These are phyloP conservation scores for Pelosia muscerda DNA, from an alignment of 2,888 invertebrate genomes.

Conservation along the genomic window DNA sequence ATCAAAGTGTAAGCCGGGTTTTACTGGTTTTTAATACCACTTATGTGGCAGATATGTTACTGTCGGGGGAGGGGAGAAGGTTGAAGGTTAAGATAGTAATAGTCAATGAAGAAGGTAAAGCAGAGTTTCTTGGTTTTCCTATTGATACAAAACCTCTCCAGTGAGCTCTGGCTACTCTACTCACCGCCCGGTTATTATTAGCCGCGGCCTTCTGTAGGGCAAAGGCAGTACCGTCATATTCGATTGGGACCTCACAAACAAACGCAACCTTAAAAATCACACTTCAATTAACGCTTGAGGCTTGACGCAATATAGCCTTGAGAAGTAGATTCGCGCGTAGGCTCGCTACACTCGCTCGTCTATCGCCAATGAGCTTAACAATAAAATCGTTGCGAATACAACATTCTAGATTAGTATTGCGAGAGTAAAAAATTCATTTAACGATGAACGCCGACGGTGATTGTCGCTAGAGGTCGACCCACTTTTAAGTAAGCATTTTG, in stretches of 20 bases:
- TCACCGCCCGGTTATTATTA: too few species aligned
- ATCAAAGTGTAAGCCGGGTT: too few species aligned
- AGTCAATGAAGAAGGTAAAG: too few species aligned
- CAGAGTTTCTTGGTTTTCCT: too few species aligned
- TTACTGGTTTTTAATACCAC: too few species aligned
- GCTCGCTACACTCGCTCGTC: slow-evolving; percentile 25
- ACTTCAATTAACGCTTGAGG: not conserved
- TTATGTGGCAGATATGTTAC: too few species aligned
- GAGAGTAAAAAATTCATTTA: slow-evolving; percentile 61
- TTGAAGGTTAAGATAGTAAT: too few species aligned
- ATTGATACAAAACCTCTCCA: too few species aligned
- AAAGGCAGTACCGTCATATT: too few species aligned
- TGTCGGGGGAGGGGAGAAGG: too few species aligned
- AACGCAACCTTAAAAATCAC: not conserved
- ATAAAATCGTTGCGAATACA: slow-evolving; percentile 36
- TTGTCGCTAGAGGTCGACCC: slow-evolving; percentile 71
- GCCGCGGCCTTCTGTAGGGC: too few species aligned
- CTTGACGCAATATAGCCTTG: slow-evolving; percentile 5
- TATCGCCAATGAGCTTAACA: slow-evolving; percentile 24
- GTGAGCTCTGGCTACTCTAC: too few species aligned
- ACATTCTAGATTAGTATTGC: slow-evolving; percentile 48
- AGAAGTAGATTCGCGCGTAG: slow-evolving; percentile 23
- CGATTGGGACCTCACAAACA: not conserved
- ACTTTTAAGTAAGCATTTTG: slow-evolving; percentile 75
- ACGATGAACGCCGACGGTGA: slow-evolving; percentile 49